These are phyloP conservation scores for Hydrolagus affinis DNA, from an alignment of 2,113 vertebrate species.

Conservation along the genomic window DNA sequence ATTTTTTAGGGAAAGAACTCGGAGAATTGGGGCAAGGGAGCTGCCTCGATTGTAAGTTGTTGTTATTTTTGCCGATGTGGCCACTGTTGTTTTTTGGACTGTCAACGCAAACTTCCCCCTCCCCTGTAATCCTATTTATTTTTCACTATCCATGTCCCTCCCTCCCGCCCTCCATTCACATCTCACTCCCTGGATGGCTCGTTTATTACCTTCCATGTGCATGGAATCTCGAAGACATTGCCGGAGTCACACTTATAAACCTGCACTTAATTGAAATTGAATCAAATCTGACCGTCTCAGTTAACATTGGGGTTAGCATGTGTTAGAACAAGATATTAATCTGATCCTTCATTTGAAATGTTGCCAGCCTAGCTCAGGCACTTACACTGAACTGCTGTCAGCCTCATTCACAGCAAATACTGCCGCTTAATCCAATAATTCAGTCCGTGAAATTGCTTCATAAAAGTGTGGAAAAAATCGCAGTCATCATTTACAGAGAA, in stretches of 20 bases:
- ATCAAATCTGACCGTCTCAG: background rate
- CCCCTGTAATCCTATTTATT: too few relatives aligned
- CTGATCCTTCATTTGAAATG: background rate
- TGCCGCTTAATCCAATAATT: background rate
- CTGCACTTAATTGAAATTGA: background rate
- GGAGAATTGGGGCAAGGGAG: too few relatives aligned
- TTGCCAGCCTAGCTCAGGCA: background rate
- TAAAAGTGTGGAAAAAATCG: background rate
- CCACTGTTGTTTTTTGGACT: too few relatives aligned
- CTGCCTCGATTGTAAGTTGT: too few relatives aligned
- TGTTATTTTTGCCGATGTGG: too few relatives aligned
- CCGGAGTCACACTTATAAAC: background rate
- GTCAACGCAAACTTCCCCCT: too few relatives aligned
- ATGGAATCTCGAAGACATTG: background rate
- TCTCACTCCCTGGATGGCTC: too few relatives aligned
- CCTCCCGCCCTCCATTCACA: too few relatives aligned
- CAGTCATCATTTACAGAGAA: background rate
- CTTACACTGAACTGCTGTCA: background rate
- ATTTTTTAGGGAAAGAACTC: too few relatives aligned
- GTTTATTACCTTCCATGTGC: background rate
- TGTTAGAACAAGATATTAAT: background rate
- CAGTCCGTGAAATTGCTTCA: background rate
- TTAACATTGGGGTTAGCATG: background rate
- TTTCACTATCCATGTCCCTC: too few relatives aligned
- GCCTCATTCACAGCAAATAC: background rate